These are phyloP conservation scores for Tiliacea aurago DNA, from an alignment of 2,888 invertebrate species.

Conservation along the genomic window DNA sequence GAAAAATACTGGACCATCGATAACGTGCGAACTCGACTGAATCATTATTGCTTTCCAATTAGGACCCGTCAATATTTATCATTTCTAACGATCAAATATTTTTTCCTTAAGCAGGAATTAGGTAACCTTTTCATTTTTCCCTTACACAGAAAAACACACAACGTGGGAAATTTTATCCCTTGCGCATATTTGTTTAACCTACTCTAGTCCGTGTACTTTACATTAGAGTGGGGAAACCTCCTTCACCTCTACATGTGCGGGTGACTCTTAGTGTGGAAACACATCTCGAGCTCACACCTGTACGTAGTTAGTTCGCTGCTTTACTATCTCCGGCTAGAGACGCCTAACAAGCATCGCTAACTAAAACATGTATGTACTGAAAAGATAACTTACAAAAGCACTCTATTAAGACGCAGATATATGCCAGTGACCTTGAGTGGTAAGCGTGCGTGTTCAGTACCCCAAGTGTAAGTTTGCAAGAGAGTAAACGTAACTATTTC, in stretches of 20 bases:
- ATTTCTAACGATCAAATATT: slow-evolving; percentile 46
- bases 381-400: slow-evolving; percentile 50
- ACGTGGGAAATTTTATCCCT: slow-evolving; percentile 60
- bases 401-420: no score
- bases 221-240: slow-evolving; percentile 69
- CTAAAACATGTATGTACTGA: slow-evolving; percentile 56
- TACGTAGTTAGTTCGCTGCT: slow-evolving; percentile 61
- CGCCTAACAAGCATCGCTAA: slow-evolving; percentile 66
- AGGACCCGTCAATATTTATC: slow-evolving; percentile 58
- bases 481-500: no score
- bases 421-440: no score
- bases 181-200: slow-evolving; percentile 66
- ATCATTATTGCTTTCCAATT: slow-evolving; percentile 55
- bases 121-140: slow-evolving; percentile 32
- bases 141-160: slow-evolving; percentile 40
- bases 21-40: slow-evolving; percentile 35
- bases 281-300: slow-evolving; percentile 65
- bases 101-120: slow-evolving; percentile 32
- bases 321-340: slow-evolving; percentile 55
- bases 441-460: no score
- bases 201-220: slow-evolving; percentile 68
- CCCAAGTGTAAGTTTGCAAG: no score
- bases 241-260: slow-evolving; percentile 57
- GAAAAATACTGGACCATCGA: slow-evolving; percentile 28
- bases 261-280: slow-evolving; percentile 64